A percentile compares a stretch with the other conserved stretches of the same genome.
Conservation (phyloP, 2,797 vertebrate species). For the Phrynocephalus guinanensis region DNA sequence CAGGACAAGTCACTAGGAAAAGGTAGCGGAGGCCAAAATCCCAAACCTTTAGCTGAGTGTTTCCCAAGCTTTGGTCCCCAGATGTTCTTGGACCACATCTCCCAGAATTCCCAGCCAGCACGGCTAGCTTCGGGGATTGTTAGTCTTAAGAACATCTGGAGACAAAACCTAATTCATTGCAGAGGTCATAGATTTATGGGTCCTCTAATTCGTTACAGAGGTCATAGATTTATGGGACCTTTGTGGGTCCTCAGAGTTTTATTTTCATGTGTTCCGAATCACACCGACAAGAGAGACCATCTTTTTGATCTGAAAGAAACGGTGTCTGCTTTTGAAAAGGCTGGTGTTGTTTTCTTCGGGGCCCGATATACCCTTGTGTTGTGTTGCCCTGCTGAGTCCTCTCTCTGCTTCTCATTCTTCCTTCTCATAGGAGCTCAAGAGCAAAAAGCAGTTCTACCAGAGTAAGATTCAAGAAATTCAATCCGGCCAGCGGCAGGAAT, state of each 20-base stretch:
- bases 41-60: too few species aligned
- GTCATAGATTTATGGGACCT: neutral
- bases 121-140: too few species aligned
- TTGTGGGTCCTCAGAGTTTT: neutral
- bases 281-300: neutral
- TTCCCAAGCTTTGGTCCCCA: too few species aligned
- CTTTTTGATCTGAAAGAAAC: neutral
- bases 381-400: neutral
- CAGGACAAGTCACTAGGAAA: too few species aligned
- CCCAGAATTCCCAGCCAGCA: too few species aligned
- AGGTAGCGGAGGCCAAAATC: too few species aligned
- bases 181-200: neutral
- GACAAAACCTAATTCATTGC: too few species aligned
- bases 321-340: neutral
- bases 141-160: too few species aligned
- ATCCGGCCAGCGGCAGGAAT: conserved; percentile 75
- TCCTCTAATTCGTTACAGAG: neutral
- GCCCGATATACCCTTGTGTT: too few species aligned
- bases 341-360: too few species aligned
- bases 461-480: conserved; percentile 82
- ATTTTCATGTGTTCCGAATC: neutral
- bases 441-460: conserved; percentile 80
- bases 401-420: neutral
- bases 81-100: too few species aligned
- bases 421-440: conserved; percentile 79